Evolutionary conservation across 2,113 vertebrate species (phyloP).

Genomic region (Hemibates koningsi): DNA sequence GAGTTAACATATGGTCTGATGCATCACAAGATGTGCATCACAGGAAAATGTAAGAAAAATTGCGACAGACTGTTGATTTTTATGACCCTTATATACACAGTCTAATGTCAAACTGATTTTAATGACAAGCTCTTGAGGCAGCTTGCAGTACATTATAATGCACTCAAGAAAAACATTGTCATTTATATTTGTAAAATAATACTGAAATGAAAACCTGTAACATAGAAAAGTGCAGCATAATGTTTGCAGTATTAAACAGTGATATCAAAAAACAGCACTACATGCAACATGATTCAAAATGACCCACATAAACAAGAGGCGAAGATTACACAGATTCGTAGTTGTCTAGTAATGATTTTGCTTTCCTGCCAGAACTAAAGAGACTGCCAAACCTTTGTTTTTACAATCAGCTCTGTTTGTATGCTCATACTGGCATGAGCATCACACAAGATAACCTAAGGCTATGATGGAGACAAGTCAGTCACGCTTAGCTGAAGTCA

Average conservation of each 20-base stretch:
- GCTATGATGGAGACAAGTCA: background rate
- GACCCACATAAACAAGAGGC: background rate
- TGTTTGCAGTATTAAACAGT: background rate
- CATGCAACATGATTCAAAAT: background rate
- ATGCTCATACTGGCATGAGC: background rate
- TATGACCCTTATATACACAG: background rate
- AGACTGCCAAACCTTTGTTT: background rate
- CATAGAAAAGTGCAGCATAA: background rate
- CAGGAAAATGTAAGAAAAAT: background rate
- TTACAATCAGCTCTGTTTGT: background rate
- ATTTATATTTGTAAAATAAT: background rate
- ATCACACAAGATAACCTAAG: background rate
- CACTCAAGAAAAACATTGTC: background rate
- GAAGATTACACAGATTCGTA: background rate
- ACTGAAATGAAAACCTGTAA: background rate
- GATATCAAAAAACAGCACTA: background rate
- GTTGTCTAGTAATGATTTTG: background rate
- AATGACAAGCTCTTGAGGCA: background rate
- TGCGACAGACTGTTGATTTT: background rate
- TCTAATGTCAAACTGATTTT: background rate
- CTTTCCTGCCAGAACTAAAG: background rate
- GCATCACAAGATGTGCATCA: background rate
- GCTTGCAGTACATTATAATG: background rate
- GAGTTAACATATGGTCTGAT: background rate
- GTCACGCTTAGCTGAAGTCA: background rate